A percentile compares a stretch with the other conserved stretches of the same genome.
Evolutionary conservation across 1,140 invertebrate species (phyloP).

Genomic region (Diachasmimorpha longicaudata): DNA sequence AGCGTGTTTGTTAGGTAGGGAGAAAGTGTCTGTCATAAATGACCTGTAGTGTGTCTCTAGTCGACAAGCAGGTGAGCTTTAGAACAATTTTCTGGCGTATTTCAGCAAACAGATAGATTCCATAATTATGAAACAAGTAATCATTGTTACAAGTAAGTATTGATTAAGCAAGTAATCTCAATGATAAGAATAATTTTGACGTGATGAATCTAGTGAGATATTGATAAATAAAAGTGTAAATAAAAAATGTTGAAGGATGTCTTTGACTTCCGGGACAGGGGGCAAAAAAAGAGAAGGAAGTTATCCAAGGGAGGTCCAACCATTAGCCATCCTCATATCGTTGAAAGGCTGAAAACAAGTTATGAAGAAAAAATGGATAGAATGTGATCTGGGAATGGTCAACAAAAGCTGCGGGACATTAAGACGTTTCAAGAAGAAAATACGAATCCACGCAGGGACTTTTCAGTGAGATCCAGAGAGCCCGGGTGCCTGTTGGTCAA

Average conservation of each 20-base stretch:
- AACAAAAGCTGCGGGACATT: slow-evolving; percentile 5
- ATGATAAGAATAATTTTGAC: too few species aligned
- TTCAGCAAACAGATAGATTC: too few species aligned
- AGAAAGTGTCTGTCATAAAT: not conserved
- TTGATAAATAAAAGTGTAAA: too few species aligned
- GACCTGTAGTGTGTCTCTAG: not conserved
- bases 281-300: not conserved
- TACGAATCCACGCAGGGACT: not conserved
- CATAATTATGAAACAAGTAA: too few species aligned
- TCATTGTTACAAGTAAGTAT: too few species aligned
- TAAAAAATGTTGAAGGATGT: too few species aligned
- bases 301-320: slow-evolving; percentile 13
- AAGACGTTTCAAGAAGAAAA: slow-evolving; percentile 23
- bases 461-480: not conserved
- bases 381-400: not conserved
- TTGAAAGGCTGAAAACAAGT: slow-evolving; percentile 10
- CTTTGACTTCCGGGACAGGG: not conserved
- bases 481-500: slow-evolving; percentile 15
- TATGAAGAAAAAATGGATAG: not conserved
- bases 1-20: not conserved
- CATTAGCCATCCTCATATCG: slow-evolving; percentile 29
- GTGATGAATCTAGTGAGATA: too few species aligned
- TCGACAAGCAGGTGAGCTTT: too few species aligned
- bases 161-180: too few species aligned
- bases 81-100: too few species aligned